phyloP scores from a whole-genome alignment of 1,140 invertebrate genomes.

The Drosophila sproati region DNA sequence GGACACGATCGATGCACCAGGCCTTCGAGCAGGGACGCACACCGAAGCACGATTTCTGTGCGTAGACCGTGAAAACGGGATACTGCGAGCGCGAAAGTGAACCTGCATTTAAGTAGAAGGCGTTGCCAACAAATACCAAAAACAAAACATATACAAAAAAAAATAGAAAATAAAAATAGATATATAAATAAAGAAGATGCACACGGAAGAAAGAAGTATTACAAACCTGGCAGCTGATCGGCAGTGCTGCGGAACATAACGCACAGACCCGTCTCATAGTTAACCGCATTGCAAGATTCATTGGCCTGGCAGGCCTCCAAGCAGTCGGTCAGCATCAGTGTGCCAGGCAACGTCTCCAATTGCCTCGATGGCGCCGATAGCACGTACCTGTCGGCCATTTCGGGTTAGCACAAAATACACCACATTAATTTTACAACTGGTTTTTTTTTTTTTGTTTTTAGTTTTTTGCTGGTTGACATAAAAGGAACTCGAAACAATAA shows the following conservation, averaged over 20 bases:
- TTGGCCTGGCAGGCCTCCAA: conserved; percentile 95
- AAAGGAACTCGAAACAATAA: not conserved
- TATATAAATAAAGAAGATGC: too few species aligned
- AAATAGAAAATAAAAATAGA: conserved; percentile 33
- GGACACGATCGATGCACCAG: conserved; percentile 96
- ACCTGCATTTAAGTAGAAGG: conserved; percentile 86
- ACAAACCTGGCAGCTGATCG: conserved; percentile 93
- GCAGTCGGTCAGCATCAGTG: conserved; percentile 96
- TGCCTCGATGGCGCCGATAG: conserved; percentile 95
- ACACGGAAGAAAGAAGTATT: conserved; percentile 26
- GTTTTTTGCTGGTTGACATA: conserved; percentile 27
- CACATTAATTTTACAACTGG: conserved; percentile 60
- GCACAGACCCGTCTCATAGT: conserved; percentile 98
- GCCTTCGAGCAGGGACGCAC: conserved; percentile 94
- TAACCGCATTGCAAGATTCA: conserved; percentile 94
- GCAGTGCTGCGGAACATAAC: conserved; percentile 94
- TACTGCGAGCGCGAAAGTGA: conserved; percentile 96
- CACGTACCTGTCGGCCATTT: conserved; percentile 88
- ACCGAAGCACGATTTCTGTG: conserved; percentile 95
- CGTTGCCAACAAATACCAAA: conserved; percentile 41
- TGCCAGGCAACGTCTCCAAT: conserved; percentile 94
- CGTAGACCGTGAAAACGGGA: conserved; percentile 97
- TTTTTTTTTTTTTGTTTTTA: conserved; percentile 12
- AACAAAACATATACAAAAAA: conserved; percentile 54
- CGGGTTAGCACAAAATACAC: conserved; percentile 69